A percentile compares a stretch with the other conserved stretches of the same genome.
These are phyloP conservation scores for Microcebus ravelobensis DNA, from an alignment of 2,113 vertebrate genomes.

Conservation along the genomic window DNA sequence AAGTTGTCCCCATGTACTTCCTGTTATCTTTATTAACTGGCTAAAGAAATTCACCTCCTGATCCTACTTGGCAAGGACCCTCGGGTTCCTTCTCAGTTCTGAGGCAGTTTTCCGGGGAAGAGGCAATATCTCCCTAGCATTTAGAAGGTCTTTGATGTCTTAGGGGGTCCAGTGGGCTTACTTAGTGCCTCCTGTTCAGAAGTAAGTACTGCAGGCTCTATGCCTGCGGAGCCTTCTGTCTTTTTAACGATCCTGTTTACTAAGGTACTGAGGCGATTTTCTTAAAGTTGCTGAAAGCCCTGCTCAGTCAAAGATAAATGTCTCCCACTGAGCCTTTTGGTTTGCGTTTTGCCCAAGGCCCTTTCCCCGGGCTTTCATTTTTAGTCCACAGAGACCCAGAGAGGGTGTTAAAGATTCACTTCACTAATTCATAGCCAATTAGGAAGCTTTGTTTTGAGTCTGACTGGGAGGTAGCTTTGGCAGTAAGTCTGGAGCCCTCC, in stretches of 20 bases:
- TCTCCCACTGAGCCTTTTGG: constrained; percentile 47
- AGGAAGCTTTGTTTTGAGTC: constrained; percentile 20
- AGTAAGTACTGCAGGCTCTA: not conserved
- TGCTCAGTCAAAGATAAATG: constrained; percentile 34
- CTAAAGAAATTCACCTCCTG: not conserved
- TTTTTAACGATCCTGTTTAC: constrained; percentile 64
- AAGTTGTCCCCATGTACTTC: not conserved
- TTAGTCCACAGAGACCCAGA: not conserved
- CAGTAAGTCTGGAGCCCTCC: not conserved
- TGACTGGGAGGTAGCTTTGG: not conserved
- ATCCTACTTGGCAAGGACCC: not conserved
- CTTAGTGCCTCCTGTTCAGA: not conserved
- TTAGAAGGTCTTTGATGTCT: constrained; percentile 22
- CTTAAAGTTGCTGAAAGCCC: constrained; percentile 35
- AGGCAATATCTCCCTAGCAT: not conserved
- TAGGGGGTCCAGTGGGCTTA: not conserved
- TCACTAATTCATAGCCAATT: constrained; percentile 58
- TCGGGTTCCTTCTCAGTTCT: not conserved
- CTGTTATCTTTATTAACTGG: not conserved
- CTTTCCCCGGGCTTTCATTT: not conserved
- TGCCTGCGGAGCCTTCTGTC: not conserved
- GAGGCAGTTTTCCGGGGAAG: not conserved
- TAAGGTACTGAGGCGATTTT: constrained; percentile 38
- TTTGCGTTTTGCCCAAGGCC: constrained; percentile 62
- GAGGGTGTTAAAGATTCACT: constrained; percentile 25